Base-by-base conservation (phyloP, 2,797 vertebrate species). In the Cynodonichthys magdalenae region DNA sequence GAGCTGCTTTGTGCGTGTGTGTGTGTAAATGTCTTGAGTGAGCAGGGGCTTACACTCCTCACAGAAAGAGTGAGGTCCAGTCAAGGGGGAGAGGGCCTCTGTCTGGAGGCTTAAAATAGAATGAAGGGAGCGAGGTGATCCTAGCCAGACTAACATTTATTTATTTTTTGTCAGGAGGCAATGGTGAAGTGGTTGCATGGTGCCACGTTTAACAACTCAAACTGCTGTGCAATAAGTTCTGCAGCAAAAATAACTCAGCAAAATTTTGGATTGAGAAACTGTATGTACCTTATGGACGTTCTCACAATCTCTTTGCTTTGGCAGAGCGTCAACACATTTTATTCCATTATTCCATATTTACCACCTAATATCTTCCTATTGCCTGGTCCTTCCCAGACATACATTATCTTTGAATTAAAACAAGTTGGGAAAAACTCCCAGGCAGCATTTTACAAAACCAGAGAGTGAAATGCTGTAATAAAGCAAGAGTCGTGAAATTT, bases 101-200 rank as follows among this genome's bases (percentile, higher is more conserved):
- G 79, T 83, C 67, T 81, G 69, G 57, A 15, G 47, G 69, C 87
- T 89, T 87, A 90, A 90, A 91, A 92, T 90, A 91, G 87, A 89
- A 77, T 29, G 24, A 41, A 65, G 81, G 77, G 83, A 85, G 85
- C 87, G 79, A 84, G 72, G 60, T 71, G 67, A 82, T 76, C 80
- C 67, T 60, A 69, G 77, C 56, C 77, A 84, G 80, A 60, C 76
- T 6, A 6, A 69, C 64, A 34, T 34, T 34, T 34, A 34, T 34
- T 59, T 69, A 66, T 79, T 86, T 69, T 53, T 27, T n/a, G 77
- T 79, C 59, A 59, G 71, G 42, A 42, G 59, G 29, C 19, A 42
- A 41, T 12, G 31, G 45, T 41, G 56, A 45, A 15, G 36, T 28
- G 18, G 48, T 5, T 42, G 19, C 14, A 2, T 1, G 27, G 29